Evolutionary conservation across 2,888 invertebrate species (phyloP), one percentile per base, ranked within the genome.

Genomic region (Drosophila infuscata): DNA sequence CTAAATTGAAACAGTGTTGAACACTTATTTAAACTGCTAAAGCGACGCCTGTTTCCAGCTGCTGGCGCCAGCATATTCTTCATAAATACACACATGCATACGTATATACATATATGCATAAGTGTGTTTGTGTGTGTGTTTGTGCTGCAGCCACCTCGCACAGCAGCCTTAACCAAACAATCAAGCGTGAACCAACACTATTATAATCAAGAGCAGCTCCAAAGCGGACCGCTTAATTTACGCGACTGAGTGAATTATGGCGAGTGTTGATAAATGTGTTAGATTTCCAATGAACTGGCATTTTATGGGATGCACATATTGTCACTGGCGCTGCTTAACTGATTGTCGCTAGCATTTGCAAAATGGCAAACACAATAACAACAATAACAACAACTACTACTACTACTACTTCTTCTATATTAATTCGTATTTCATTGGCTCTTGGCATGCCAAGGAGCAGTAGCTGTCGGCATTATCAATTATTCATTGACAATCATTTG

Each of bases 271-370:
- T 85, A 77, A 88, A 88, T 85, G 81, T 77, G 82, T 85, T 86
- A 85, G 85, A 88, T 85, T 85, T 85, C 88, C 85, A 86, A 83
- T 83, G 85, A 85, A 79, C 74, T 74, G 53, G 17, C 74, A 78
- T 81, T 87, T 87, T 72, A 83, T 83, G 75, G 69, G 68, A 51
- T 68, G 72, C 75, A 63, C 68, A 79, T 60, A 70, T 70, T 71
- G 78, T 71, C 71, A 53, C 54, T 73, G 52, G 51, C 48, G 20
- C 17, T 58, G 76, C 70, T 57, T 66, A 82, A 71, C 81, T 74
- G 79, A 70, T 74, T 71, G 65, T 62, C 70, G 64, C 53, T 35
- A 54, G 74, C 62, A 68, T 41, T 70, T 73, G 79, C 65, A 53
- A 81, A 75, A 72, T 66, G 80, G 80, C 69, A 81, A 64, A 65